These are phyloP conservation scores for Polydrusus cervinus DNA, from an alignment of 2,888 invertebrate species.

Conservation along the genomic window DNA sequence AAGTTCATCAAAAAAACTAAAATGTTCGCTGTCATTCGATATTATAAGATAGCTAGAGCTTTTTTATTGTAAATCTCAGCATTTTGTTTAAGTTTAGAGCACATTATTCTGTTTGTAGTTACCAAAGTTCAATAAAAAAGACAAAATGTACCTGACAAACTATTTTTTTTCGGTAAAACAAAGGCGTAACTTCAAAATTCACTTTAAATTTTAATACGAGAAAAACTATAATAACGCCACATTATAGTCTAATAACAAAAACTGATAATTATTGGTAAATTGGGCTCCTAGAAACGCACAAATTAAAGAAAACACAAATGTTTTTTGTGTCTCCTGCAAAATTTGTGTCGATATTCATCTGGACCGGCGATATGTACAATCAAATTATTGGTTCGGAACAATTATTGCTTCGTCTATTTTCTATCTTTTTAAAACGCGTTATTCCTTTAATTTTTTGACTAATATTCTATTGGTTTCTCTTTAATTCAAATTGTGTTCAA, in stretches of 20 bases:
- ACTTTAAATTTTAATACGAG: conserved; percentile 17
- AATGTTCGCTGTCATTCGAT: not conserved
- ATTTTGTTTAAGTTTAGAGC: no score
- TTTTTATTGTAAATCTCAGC: no score
- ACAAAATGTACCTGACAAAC: not conserved
- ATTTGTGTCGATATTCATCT: conserved; percentile 24
- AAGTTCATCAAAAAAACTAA: not conserved
- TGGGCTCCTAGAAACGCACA: conserved; percentile 8
- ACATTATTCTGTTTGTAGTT: no score
- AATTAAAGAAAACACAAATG: conserved; percentile 12
- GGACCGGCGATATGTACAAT: not conserved
- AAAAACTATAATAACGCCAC: conserved; percentile 17
- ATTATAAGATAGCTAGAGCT: no score
- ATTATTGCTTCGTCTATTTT: no score
- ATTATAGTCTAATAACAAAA: conserved; percentile 17
- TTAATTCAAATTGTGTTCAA: no score
- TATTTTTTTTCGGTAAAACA: conserved; percentile 9
- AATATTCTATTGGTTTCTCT: no score
- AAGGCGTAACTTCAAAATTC: conserved; percentile 29
- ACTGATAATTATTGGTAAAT: conserved; percentile 5
- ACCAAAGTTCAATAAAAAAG: not conserved
- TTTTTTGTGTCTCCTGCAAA: conserved; percentile 27
- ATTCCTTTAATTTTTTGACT: no score
- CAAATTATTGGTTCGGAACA: no score
- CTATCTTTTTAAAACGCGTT: no score